A percentile compares a stretch with the other conserved stretches of the same genome.
phyloP scores from a whole-genome alignment of 2,797 vertebrate genomes.

The Alcedo atthis region DNA sequence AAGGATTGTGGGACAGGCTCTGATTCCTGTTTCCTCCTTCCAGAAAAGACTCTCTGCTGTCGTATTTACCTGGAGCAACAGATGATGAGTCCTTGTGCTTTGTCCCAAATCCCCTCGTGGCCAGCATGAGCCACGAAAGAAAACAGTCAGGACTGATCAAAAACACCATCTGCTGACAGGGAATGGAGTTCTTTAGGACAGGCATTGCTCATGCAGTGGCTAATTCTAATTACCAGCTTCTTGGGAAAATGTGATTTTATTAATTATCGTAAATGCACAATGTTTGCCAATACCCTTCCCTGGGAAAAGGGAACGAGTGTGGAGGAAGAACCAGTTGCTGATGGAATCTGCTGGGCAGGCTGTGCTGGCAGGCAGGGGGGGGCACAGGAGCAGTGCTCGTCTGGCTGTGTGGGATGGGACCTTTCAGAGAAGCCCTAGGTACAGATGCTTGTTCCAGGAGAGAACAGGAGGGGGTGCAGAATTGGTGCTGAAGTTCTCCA shows the following conservation, averaged over 20 bases:
- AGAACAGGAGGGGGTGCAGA: neutral
- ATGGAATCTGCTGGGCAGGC: neutral
- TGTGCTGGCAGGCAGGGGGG: rapidly evolving
- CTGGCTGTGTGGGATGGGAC: neutral
- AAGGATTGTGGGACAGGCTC: neutral
- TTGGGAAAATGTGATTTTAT: conserved; percentile 25
- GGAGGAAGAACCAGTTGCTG: neutral
- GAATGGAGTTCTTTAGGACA: conserved; percentile 8
- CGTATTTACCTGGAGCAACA: neutral
- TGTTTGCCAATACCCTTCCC: conserved; percentile 25
- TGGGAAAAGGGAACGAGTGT: neutral
- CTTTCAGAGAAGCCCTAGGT: neutral
- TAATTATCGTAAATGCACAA: neutral
- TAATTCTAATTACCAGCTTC: conserved; percentile 18
- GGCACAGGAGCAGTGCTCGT: neutral
- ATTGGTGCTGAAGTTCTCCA: neutral
- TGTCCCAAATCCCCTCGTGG: neutral
- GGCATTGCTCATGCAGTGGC: conserved; percentile 20
- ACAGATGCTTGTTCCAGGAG: neutral
- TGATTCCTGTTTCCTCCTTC: neutral
- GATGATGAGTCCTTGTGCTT: neutral
- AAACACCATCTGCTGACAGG: conserved; percentile 45
- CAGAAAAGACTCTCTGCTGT: neutral
- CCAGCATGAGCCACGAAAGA: neutral
- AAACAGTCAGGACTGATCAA: conserved; percentile 31